Evolutionary conservation across 2,888 invertebrate genomes (phyloP).

Genomic region (Lacanobia oleracea): DNA sequence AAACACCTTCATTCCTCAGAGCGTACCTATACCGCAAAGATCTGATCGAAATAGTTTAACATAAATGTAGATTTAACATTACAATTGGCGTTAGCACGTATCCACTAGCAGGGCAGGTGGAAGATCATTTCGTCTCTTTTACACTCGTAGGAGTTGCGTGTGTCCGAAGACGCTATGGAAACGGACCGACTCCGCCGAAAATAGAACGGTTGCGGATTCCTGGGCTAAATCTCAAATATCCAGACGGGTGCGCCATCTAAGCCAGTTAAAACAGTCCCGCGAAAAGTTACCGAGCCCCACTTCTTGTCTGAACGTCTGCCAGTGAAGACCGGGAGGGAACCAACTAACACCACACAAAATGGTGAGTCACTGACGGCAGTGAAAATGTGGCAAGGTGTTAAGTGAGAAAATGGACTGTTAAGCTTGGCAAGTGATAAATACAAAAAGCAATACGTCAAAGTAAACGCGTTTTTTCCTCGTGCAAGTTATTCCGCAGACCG

Average conservation of each 20-base stretch:
- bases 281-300: slow-evolving; percentile 93
- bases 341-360: slow-evolving; percentile 92
- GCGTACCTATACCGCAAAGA: slow-evolving; percentile 74
- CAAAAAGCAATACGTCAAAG: slow-evolving; percentile 59
- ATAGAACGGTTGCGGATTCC: slow-evolving; percentile 90
- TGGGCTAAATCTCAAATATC: slow-evolving; percentile 92
- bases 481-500: slow-evolving; percentile 85
- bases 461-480: slow-evolving; percentile 75
- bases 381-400: slow-evolving; percentile 87
- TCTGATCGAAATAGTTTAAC: slow-evolving; percentile 89
- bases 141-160: slow-evolving; percentile 68
- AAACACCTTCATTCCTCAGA: slow-evolving; percentile 78
- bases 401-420: slow-evolving; percentile 85
- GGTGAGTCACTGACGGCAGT: slow-evolving; percentile 91
- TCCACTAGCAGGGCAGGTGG: slow-evolving; percentile 70
- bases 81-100: slow-evolving; percentile 81
- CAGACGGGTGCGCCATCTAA: slow-evolving; percentile 93
- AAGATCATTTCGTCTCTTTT: slow-evolving; percentile 81
- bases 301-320: slow-evolving; percentile 94
- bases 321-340: slow-evolving; percentile 93
- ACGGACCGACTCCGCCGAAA: slow-evolving; percentile 85
- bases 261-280: slow-evolving; percentile 93
- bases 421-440: slow-evolving; percentile 79
- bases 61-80: slow-evolving; percentile 89
- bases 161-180: slow-evolving; percentile 78